These are phyloP conservation scores for Polypedilum vanderplanki DNA, from an alignment of 1,140 invertebrate genomes.

Conservation along the genomic window DNA sequence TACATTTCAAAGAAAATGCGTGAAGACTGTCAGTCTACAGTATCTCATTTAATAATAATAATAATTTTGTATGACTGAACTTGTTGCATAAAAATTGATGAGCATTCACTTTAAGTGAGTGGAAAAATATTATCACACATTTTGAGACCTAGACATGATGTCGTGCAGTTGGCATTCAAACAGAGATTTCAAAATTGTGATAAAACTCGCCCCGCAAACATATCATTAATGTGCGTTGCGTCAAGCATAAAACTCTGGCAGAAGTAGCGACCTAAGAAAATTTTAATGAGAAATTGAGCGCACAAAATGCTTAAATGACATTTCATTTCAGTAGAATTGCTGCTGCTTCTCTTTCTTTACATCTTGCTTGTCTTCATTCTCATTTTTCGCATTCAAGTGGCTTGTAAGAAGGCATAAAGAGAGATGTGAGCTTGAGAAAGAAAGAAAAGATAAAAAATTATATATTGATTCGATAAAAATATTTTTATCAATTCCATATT, in stretches of 20 bases:
- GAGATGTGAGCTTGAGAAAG: not conserved
- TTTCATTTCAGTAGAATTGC: slow-evolving; percentile 23
- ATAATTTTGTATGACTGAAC: not conserved
- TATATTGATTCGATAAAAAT: slow-evolving; percentile 22
- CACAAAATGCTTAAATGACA: slow-evolving; percentile 25
- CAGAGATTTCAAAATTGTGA: not conserved
- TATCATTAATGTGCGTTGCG: not conserved
- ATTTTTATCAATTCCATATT: slow-evolving; percentile 28
- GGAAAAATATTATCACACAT: not conserved
- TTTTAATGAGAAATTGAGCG: slow-evolving; percentile 27
- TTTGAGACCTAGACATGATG: not conserved
- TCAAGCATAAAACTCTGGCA: not conserved
- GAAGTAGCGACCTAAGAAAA: not conserved
- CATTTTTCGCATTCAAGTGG: not conserved
- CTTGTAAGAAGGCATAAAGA: not conserved
- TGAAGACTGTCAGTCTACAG: not conserved
- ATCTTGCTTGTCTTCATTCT: not conserved
- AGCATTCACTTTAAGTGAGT: not conserved
- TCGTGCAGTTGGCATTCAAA: not conserved
- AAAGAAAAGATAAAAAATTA: slow-evolving; percentile 9
- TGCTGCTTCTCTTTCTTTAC: not conserved
- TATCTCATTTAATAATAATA: not conserved
- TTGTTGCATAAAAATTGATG: slow-evolving; percentile 2
- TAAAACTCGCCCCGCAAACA: too few relatives aligned
- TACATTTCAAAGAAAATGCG: not conserved